A percentile compares a stretch with the other conserved stretches of the same genome.
phyloP scores from a whole-genome alignment of 2,888 invertebrate species.

The Escarpia spicata region DNA sequence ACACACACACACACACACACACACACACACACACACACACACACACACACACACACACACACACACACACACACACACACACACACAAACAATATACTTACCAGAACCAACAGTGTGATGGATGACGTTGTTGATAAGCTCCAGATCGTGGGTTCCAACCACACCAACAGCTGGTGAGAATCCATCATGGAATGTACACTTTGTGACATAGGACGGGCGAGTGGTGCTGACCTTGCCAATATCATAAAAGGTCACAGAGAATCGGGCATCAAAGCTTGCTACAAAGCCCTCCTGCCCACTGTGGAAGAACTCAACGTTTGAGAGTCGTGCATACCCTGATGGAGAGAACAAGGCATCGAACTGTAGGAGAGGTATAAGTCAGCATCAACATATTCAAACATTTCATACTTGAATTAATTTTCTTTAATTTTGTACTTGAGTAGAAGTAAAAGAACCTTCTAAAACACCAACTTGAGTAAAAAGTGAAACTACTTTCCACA shows the following conservation, averaged over 20 bases:
- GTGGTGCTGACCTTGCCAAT: slow-evolving; percentile 33
- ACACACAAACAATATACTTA: slow-evolving; percentile 20
- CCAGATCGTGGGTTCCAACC: slow-evolving; percentile 35
- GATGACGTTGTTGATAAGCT: slow-evolving; percentile 41
- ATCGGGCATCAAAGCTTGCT: slow-evolving; percentile 41
- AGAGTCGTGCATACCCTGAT: slow-evolving; percentile 42
- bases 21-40: no score
- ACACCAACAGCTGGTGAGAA: slow-evolving; percentile 45
- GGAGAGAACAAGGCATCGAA: no score
- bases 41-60: no score
- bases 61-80: no score
- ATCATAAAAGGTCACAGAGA: slow-evolving; percentile 39
- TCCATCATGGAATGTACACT: slow-evolving; percentile 41
- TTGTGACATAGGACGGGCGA: slow-evolving; percentile 39
- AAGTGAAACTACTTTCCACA: no score
- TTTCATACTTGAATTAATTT: no score
- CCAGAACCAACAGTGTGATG: slow-evolving; percentile 44
- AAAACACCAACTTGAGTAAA: no score
- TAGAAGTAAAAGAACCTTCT: no score
- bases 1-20: no score
- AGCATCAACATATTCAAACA: no score
- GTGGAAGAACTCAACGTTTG: slow-evolving; percentile 41
- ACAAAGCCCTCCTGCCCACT: slow-evolving; percentile 44
- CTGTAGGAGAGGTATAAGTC: no score
- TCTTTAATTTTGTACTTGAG: no score